phyloP scores from a whole-genome alignment of 2,888 invertebrate genomes.

The Lithosia quadra region DNA sequence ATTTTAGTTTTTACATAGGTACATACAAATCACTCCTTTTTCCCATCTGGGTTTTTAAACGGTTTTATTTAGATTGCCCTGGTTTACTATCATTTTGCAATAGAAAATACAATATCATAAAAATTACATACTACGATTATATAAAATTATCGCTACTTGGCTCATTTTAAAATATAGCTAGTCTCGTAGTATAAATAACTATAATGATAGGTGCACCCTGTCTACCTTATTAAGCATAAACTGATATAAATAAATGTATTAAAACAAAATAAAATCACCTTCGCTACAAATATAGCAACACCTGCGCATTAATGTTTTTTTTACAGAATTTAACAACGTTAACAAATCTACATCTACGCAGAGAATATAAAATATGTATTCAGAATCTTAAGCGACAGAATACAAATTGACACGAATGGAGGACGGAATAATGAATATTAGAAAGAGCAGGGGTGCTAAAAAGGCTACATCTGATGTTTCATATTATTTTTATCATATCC shows the following conservation, averaged over 20 bases:
- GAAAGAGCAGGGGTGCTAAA: not conserved
- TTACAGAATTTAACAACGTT: not conserved
- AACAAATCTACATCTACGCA: not conserved
- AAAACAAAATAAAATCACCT: not conserved
- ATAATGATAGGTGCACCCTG: not conserved
- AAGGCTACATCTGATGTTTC: no score
- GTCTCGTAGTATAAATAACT: not conserved
- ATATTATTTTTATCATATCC: no score
- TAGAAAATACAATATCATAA: no score
- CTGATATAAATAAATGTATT: not conserved
- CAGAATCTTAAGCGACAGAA: not conserved
- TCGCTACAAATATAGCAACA: not conserved
- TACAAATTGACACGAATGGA: not conserved
- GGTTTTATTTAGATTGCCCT: no score
- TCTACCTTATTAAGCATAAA: not conserved
- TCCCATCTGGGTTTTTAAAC: no score
- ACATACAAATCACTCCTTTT: no score
- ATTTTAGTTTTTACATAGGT: no score
- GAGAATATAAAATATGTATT: not conserved
- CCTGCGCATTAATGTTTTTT: not conserved
- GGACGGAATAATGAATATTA: not conserved
- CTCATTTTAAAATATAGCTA: not conserved
- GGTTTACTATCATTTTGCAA: no score
- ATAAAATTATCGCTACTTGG: no score
- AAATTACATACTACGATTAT: no score